A percentile compares a stretch with the other conserved stretches of the same genome.
Evolutionary conservation across 2,113 vertebrate genomes (phyloP).

Genomic region (Loxodonta africana): DNA sequence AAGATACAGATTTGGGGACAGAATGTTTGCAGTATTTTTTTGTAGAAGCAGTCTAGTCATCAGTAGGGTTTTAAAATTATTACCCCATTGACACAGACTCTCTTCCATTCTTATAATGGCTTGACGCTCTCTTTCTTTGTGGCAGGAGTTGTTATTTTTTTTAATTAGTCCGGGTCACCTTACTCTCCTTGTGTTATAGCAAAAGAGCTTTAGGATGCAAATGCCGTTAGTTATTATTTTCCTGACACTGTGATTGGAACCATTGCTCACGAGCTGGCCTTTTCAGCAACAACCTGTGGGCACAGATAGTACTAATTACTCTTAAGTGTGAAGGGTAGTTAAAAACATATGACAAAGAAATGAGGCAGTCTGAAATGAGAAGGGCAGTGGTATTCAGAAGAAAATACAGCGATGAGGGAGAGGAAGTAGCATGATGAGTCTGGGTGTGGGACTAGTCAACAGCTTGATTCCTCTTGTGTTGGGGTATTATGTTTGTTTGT

Average conservation of each 20-base stretch:
- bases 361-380: not conserved
- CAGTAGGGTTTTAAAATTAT: not conserved
- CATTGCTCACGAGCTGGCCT: not conserved
- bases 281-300: not conserved
- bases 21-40: not conserved
- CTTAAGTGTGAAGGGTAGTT: not conserved
- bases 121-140: not conserved
- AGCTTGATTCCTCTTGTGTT: not conserved
- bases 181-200: not conserved
- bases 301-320: not conserved
- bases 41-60: not conserved
- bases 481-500: not conserved
- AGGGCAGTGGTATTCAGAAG: not conserved
- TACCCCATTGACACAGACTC: not conserved
- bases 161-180: slow-evolving; percentile 33
- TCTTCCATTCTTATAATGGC: not conserved
- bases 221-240: slow-evolving; percentile 48
- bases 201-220: not conserved
- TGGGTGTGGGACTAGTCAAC: not conserved
- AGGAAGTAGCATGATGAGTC: not conserved
- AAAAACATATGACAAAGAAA: not conserved
- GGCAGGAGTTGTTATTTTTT: slow-evolving; percentile 8
- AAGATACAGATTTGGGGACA: not conserved
- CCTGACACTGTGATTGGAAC: not conserved
- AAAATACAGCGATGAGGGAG: not conserved